phyloP scores from a whole-genome alignment of 92 coral and sea anemone genomes.

The Palythoa heliodiscus region DNA sequence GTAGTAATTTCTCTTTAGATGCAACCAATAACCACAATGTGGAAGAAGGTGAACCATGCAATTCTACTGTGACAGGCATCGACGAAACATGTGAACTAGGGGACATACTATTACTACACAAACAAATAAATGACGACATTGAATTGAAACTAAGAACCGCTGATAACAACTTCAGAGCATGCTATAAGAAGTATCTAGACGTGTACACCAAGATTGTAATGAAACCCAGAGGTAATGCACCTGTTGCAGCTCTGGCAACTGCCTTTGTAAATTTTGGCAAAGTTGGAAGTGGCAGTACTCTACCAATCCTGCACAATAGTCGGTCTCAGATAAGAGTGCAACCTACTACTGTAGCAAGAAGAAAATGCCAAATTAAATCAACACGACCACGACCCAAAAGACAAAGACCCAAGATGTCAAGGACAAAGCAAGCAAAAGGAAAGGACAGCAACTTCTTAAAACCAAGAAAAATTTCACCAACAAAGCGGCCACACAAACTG shows the following conservation, averaged over 20 bases:
- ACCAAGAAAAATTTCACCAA: slow-evolving; percentile 1
- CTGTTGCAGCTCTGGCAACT: slow-evolving; percentile 50
- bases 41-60: neutral
- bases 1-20: neutral
- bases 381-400: neutral
- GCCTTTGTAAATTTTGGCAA: slow-evolving; percentile 64
- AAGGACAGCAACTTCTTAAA: neutral
- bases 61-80: neutral
- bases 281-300: slow-evolving; percentile 35
- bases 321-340: neutral
- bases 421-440: neutral
- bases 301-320: slow-evolving; percentile 59
- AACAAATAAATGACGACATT: slow-evolving; percentile 33
- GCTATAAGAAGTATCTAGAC: slow-evolving; percentile 18
- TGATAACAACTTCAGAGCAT: slow-evolving; percentile 19
- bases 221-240: slow-evolving; percentile 9
- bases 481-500: slow-evolving; percentile 1
- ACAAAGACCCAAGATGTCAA: slow-evolving; percentile 5
- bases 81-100: slow-evolving; percentile 12
- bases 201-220: slow-evolving; percentile 22
- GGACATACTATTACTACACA: slow-evolving; percentile 47
- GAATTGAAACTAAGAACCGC: slow-evolving; percentile 30
- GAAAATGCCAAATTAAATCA: neutral
- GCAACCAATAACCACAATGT: neutral
- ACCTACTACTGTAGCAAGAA: neutral